Conservation (phyloP, 1,140 invertebrate genomes). For the Paracyclopina nana region DNA sequence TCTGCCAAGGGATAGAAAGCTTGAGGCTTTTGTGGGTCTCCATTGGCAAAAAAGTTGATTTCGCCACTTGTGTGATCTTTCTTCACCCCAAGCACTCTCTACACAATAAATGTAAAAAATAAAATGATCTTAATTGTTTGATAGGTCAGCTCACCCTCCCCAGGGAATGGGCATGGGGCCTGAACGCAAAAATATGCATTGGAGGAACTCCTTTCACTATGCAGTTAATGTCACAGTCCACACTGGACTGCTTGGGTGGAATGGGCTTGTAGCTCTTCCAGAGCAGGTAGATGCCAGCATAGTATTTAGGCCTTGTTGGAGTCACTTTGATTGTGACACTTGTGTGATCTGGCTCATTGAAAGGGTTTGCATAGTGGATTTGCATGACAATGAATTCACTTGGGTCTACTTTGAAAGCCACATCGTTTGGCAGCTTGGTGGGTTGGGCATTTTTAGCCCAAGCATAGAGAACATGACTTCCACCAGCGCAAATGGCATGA, state of each 20-base stretch:
- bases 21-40: constrained; percentile 32
- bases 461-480: constrained; percentile 35
- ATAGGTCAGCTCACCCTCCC: constrained; percentile 32
- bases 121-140: too few relatives aligned
- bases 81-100: too few relatives aligned
- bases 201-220: constrained; percentile 18
- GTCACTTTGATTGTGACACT: background rate
- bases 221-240: constrained; percentile 22
- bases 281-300: constrained; percentile 28
- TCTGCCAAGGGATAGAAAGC: constrained; percentile 28
- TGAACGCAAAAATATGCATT: constrained; percentile 36
- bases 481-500: constrained; percentile 23
- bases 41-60: constrained; percentile 23
- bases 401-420: constrained; percentile 35
- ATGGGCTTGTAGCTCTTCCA: constrained; percentile 21
- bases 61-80: constrained; percentile 8
- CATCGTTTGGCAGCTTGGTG: constrained; percentile 32
- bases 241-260: constrained; percentile 23
- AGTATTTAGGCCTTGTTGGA: constrained; percentile 24
- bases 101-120: too few relatives aligned
- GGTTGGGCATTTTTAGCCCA: constrained; percentile 43
- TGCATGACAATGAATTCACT: constrained; percentile 36
- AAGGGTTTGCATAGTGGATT: constrained; percentile 26
- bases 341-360: constrained; percentile 22
- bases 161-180: constrained; percentile 36